Base-by-base conservation (phyloP, 2,113 vertebrate genomes). In the Cyprinodon tularosa region DNA sequence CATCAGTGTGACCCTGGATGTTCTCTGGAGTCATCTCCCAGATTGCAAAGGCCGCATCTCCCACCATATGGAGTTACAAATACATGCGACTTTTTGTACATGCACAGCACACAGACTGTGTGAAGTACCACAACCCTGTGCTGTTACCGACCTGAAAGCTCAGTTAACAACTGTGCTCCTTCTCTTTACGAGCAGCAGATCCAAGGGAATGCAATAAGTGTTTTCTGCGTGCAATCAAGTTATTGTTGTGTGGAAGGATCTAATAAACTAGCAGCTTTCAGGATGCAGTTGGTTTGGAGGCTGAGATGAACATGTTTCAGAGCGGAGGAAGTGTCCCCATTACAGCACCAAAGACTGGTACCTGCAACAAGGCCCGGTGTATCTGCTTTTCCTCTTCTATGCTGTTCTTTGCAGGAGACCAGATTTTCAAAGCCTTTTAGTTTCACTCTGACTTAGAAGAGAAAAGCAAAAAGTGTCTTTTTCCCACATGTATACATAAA, bases 321-420 rank as follows among this genome's bases (percentile, higher is more conserved):
- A 85, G 62, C 62, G 78, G 84, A 82, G 78, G 84, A 90, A 91
- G 86, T 88, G 85, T 86, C 84, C 39, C 74, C 20, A 80, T 88
- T 84, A 82, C 83, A 90, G 78, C 88, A 86, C 86, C 80, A 80
- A 90, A 90, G 91, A 82, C 82, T 88, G 84, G 85, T 90, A 89
- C 88, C 82, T 13, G 61, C 37, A 14, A 74, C 45, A 76, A 81
- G 75, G 79, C 86, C 81, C 88, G 86, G 71, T 75, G 73, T n/a
- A 1, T 13, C 62, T 69, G 62, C 12, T 45, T 11, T 20, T 53
- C 67, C 15, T 76, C 62, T 83, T 66, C 73, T 72, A 63, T 84
- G 80, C 74, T 71, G 71, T 62, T 82, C 69, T 44, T 57, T 82
- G 75, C 84, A 90, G 80, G 74, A 88, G 72, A 85, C 85, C 73